phyloP scores from a whole-genome alignment of 2,113 vertebrate species.

The Boulengeromyrus knoepffleri region DNA sequence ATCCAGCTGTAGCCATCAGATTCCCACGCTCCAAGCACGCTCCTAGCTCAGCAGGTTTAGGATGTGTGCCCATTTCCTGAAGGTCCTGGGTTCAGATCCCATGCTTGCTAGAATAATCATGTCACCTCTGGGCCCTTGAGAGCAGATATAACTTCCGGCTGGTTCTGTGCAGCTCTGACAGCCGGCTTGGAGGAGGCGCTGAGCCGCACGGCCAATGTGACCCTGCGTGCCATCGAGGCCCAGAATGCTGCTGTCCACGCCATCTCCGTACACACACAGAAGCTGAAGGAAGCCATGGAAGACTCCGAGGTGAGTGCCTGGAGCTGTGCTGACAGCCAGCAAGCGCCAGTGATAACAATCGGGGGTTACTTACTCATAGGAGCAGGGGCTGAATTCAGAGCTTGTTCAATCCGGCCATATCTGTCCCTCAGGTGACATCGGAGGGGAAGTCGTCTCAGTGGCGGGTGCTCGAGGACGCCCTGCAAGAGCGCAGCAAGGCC shows the following conservation, averaged over 20 bases:
- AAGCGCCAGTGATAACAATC: neutral
- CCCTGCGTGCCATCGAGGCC: slow-evolving; percentile 76
- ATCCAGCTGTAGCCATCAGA: neutral
- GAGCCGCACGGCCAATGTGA: slow-evolving; percentile 62
- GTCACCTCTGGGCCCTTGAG: neutral
- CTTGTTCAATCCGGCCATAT: neutral
- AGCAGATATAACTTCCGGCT: neutral
- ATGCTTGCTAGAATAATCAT: neutral
- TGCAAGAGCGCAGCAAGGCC: slow-evolving; percentile 68
- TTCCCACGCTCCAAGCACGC: neutral
- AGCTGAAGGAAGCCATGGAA: slow-evolving; percentile 85
- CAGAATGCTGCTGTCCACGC: slow-evolving; percentile 83
- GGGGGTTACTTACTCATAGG: neutral
- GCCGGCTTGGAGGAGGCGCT: slow-evolving; percentile 70
- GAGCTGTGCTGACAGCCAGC: neutral
- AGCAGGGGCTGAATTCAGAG: neutral
- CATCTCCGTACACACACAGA: slow-evolving; percentile 67
- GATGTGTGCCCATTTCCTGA: neutral
- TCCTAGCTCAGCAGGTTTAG: neutral
- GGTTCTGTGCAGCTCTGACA: slow-evolving; percentile 62
- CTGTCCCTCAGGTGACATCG: slow-evolving; percentile 54
- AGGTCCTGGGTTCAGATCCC: neutral
- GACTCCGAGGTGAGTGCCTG: slow-evolving; percentile 67
- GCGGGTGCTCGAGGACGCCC: slow-evolving; percentile 77
- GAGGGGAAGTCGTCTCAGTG: slow-evolving; percentile 79